Evolutionary conservation across 2,888 invertebrate genomes (phyloP).

Genomic region (Pemphredon lugubris): DNA sequence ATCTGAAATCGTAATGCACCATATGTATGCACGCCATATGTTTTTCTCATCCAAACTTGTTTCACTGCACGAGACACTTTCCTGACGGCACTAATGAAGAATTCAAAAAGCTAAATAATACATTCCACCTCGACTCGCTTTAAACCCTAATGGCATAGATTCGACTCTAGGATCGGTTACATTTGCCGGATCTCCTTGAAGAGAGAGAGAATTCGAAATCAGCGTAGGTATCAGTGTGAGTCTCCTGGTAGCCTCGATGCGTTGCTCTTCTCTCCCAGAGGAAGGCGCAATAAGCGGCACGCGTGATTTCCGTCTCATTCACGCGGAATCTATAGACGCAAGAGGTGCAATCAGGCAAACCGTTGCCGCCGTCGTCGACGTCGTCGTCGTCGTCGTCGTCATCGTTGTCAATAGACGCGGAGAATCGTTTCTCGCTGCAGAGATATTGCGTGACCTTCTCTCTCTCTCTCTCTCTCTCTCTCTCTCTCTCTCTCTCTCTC

Average conservation of each 20-base stretch:
- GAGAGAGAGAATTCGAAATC: background rate
- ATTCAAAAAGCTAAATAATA: too few species aligned
- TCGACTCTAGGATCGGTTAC: too few species aligned
- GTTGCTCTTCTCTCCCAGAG: background rate
- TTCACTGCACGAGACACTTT: too few species aligned
- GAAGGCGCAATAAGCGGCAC: slow-evolving; percentile 27
- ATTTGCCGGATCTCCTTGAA: too few species aligned
- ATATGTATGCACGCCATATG: too few species aligned
- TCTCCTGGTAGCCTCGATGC: background rate
- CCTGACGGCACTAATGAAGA: too few species aligned
- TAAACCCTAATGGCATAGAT: too few species aligned
- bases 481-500: too few species aligned
- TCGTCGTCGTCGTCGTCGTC: too few species aligned
- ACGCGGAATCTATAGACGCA: slow-evolving; percentile 3
- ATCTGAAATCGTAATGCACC: too few species aligned
- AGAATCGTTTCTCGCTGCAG: slow-evolving; percentile 24
- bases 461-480: slow-evolving; percentile 23
- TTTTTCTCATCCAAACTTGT: too few species aligned
- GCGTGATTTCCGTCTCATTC: slow-evolving; percentile 44
- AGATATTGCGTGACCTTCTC: slow-evolving; percentile 60
- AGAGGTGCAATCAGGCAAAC: slow-evolving; percentile 46
- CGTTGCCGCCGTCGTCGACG: slow-evolving; percentile 8
- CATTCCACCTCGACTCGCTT: too few species aligned
- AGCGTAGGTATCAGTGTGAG: background rate
- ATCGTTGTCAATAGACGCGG: slow-evolving; percentile 43